phyloP scores from a whole-genome alignment of 1,140 invertebrate genomes.

The Rhagoletis pomonella region DNA sequence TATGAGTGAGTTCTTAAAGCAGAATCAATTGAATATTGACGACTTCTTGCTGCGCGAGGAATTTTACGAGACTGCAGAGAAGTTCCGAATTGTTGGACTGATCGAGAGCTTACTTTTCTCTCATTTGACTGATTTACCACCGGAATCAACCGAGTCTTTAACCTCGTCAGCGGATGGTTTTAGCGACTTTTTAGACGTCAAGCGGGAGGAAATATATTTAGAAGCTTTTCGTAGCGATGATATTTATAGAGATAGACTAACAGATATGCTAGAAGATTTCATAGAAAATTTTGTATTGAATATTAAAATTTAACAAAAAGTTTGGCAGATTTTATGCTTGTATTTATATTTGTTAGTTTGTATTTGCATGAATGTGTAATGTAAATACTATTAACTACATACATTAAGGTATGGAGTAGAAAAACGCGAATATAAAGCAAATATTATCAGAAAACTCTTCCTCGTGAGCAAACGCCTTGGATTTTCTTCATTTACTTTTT shows the following conservation, averaged over 20 bases:
- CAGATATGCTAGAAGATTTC: slow-evolving; percentile 75
- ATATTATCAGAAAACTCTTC: no score
- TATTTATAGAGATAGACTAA: slow-evolving; percentile 71
- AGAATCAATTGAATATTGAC: slow-evolving; percentile 70
- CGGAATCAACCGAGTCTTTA: slow-evolving; percentile 68
- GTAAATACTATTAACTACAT: no score
- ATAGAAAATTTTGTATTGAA: slow-evolving; percentile 74
- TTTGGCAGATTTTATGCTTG: no score
- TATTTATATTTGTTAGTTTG: no score
- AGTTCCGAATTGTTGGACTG: slow-evolving; percentile 75
- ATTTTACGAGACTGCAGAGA: slow-evolving; percentile 73
- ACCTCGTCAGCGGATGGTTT: slow-evolving; percentile 71
- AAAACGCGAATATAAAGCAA: no score
- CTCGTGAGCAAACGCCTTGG: no score
- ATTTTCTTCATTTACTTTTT: no score
- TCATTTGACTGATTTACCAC: slow-evolving; percentile 73
- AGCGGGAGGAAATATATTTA: slow-evolving; percentile 74
- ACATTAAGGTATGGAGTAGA: no score
- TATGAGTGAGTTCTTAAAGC: slow-evolving; percentile 71
- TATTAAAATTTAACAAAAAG: not conserved
- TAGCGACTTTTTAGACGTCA: slow-evolving; percentile 72
- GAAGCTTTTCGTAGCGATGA: slow-evolving; percentile 72
- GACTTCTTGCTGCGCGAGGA: slow-evolving; percentile 70
- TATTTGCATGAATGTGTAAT: no score
- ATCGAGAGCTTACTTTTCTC: slow-evolving; percentile 76